Evolutionary conservation across 1,140 invertebrate genomes (phyloP).

Genomic region (Trypoxylus dichotomus): DNA sequence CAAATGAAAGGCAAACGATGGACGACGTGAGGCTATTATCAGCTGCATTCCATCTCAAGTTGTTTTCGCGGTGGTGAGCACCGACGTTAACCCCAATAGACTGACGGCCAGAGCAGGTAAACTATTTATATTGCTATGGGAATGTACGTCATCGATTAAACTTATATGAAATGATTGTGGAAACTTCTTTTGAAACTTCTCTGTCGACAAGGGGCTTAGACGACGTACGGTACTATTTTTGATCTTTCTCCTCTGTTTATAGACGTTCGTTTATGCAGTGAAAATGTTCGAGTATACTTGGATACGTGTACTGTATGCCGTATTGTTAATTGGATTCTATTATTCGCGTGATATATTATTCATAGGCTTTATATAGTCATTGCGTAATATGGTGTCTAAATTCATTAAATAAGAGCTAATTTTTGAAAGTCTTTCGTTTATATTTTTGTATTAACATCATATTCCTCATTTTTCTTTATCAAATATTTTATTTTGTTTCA

Average conservation of each 20-base stretch:
- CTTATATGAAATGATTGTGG: slow-evolving; percentile 4
- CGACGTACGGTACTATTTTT: not conserved
- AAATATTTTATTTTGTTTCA: no score
- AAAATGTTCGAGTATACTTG: not conserved
- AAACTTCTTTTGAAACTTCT: not conserved
- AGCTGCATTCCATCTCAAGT: slow-evolving; percentile 26
- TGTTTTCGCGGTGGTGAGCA: not conserved
- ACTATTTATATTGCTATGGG: slow-evolving; percentile 31
- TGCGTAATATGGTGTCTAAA: no score
- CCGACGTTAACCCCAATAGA: slow-evolving; percentile 26
- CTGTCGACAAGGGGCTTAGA: not conserved
- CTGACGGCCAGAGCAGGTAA: slow-evolving; percentile 22
- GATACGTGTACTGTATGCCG: not conserved
- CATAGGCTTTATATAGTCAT: no score
- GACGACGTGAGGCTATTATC: slow-evolving; percentile 6
- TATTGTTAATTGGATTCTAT: not conserved
- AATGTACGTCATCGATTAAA: slow-evolving; percentile 29
- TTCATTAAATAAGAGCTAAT: no score
- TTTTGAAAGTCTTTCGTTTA: no score
- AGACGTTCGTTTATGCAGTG: not conserved
- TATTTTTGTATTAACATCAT: no score
- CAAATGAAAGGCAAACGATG: slow-evolving; percentile 19
- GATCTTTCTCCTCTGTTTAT: not conserved
- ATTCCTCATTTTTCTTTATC: no score
- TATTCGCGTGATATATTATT: not conserved